phyloP scores from a whole-genome alignment of 2,797 vertebrate species.

The Macropodus opercularis region DNA sequence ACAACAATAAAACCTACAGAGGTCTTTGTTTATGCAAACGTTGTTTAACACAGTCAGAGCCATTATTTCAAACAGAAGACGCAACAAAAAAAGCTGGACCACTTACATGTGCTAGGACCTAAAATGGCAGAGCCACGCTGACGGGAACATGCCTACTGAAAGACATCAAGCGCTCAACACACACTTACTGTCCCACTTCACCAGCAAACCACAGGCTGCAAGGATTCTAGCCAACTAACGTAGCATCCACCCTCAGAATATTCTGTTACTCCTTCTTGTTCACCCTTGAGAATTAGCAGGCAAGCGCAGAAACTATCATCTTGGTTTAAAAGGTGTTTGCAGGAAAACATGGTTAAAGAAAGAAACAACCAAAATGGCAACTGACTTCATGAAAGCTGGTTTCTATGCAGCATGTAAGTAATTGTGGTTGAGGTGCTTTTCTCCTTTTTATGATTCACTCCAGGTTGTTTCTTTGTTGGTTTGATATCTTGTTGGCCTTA shows the following conservation, averaged over 20 bases:
- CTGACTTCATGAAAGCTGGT: too few species aligned
- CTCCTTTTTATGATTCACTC: not conserved
- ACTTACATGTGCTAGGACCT: slow-evolving; percentile 16
- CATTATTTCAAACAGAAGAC: slow-evolving; percentile 41
- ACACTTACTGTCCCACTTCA: too few species aligned
- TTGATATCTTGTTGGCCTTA: slow-evolving; percentile 7
- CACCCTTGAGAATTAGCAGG: not conserved
- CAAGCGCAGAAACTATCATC: not conserved
- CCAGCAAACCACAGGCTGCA: slow-evolving; percentile 12
- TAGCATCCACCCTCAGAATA: not conserved
- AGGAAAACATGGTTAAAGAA: too few species aligned
- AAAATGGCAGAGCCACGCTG: not conserved
- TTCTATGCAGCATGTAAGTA: not conserved
- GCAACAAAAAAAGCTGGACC: slow-evolving; percentile 3
- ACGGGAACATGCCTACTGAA: slow-evolving; percentile 18
- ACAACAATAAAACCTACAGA: slow-evolving; percentile 45
- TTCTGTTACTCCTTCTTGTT: not conserved
- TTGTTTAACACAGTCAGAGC: slow-evolving; percentile 51
- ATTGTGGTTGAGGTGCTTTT: not conserved
- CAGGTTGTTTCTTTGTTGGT: not conserved
- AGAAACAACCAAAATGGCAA: too few species aligned
- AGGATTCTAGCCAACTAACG: slow-evolving; percentile 12
- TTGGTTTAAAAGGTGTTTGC: not conserved
- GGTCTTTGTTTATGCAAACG: slow-evolving; percentile 56
- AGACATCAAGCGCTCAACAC: slow-evolving; percentile 24